Conservation (phyloP, 2,113 vertebrate genomes). For the Hucho hucho region DNA sequence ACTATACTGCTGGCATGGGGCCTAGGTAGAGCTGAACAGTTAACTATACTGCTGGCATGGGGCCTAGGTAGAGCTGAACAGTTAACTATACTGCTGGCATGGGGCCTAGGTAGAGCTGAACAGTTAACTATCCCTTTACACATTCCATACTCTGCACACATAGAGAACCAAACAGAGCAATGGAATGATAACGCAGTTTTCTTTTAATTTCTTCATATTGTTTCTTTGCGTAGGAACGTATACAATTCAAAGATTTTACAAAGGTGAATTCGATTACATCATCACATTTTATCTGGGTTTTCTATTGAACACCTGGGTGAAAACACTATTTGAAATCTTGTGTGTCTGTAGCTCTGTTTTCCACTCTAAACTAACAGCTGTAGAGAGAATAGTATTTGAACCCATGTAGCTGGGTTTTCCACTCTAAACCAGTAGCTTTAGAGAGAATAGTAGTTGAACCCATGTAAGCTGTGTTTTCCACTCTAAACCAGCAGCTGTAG, state of each 20-base stretch:
- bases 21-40: constrained; percentile 45
- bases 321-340: too few relatives aligned
- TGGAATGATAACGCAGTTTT: too few relatives aligned
- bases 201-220: too few relatives aligned
- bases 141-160: too few relatives aligned
- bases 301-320: background rate
- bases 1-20: constrained; percentile 30
- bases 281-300: background rate
- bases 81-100: constrained; percentile 32
- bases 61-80: constrained; percentile 40
- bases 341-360: background rate
- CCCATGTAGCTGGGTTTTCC: background rate
- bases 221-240: background rate
- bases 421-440: background rate
- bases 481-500: too few relatives aligned
- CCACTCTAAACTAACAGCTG: background rate
- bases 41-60: constrained; percentile 40
- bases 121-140: background rate
- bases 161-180: too few relatives aligned
- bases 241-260: too few relatives aligned
- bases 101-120: background rate
- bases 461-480: background rate
- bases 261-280: too few relatives aligned
- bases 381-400: too few relatives aligned
- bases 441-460: too few relatives aligned